phyloP scores from a whole-genome alignment of 2,113 vertebrate genomes.

The Salminus brasiliensis region DNA sequence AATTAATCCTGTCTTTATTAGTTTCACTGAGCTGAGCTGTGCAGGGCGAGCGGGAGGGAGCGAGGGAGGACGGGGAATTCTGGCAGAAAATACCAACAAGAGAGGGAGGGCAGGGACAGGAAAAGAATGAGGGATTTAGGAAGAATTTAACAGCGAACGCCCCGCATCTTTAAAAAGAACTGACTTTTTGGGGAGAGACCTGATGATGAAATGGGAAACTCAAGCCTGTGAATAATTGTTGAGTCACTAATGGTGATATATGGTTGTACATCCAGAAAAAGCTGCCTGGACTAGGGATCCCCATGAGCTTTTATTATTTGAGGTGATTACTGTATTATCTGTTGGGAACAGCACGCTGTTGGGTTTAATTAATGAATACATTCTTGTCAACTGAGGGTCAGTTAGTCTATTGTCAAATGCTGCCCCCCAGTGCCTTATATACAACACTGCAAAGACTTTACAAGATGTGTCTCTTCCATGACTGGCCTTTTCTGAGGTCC shows the following conservation, averaged over 20 bases:
- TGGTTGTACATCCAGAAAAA: background rate
- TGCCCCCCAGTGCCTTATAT: conserved; percentile 51
- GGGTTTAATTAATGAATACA: background rate
- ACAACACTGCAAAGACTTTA: conserved; percentile 34
- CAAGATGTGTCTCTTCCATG: background rate
- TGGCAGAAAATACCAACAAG: conserved; percentile 73
- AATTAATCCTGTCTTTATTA: conserved; percentile 95
- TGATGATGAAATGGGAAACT: background rate
- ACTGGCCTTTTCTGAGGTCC: background rate
- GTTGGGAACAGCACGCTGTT: background rate
- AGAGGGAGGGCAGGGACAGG: conserved; percentile 56
- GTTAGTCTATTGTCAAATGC: conserved; percentile 34
- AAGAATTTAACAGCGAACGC: conserved; percentile 70
- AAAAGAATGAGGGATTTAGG: conserved; percentile 64
- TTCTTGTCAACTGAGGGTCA: background rate
- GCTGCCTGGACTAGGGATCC: background rate
- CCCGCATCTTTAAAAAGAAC: conserved; percentile 60
- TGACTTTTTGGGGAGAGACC: conserved; percentile 60
- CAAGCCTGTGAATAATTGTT: background rate
- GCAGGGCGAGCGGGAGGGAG: conserved; percentile 70
- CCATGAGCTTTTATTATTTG: background rate
- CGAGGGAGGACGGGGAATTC: conserved; percentile 78
- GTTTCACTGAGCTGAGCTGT: conserved; percentile 81
- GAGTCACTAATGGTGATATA: background rate
- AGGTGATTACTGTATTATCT: background rate